Conservation (phyloP, 2,113 vertebrate genomes). For the Indicator indicator region DNA sequence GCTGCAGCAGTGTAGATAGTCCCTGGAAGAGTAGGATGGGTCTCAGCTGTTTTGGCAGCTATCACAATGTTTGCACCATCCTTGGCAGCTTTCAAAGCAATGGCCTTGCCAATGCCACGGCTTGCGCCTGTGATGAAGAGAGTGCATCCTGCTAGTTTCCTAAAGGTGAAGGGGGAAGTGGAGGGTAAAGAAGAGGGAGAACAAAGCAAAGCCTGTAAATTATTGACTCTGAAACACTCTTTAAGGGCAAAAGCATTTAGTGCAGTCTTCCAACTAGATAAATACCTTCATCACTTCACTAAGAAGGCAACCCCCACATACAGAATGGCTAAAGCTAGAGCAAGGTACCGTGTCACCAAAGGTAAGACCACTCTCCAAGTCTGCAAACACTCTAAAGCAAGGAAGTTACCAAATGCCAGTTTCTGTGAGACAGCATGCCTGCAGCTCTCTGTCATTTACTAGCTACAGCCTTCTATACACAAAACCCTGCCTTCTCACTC, state of each 20-base stretch:
- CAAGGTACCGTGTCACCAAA: neutral
- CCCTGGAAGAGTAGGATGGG: conserved; percentile 90
- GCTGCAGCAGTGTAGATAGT: conserved; percentile 93
- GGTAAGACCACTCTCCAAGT: neutral
- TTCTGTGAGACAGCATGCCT: neutral
- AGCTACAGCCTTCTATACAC: neutral
- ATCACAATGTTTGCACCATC: conserved; percentile 95
- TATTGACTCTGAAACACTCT: neutral
- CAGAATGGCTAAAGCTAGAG: neutral
- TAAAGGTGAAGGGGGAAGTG: conserved; percentile 50
- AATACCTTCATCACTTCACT: neutral
- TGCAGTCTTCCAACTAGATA: accelerated
- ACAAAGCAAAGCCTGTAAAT: neutral
- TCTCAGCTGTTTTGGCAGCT: conserved; percentile 90
- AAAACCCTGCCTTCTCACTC: neutral
- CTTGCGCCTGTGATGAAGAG: conserved; percentile 96
- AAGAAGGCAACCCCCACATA: neutral
- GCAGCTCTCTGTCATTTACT: neutral
- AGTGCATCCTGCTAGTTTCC: conserved; percentile 91
- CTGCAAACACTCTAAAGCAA: neutral
- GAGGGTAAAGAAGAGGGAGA: neutral
- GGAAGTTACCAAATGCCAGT: neutral
- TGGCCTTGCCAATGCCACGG: conserved; percentile 95
- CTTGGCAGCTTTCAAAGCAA: conserved; percentile 93
- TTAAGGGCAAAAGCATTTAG: neutral